Percentiles rank a stretch among this genome's conserved stretches.
These are phyloP conservation scores for Australoheros scitulus DNA, from an alignment of 2,113 vertebrate genomes.

Conservation along the genomic window DNA sequence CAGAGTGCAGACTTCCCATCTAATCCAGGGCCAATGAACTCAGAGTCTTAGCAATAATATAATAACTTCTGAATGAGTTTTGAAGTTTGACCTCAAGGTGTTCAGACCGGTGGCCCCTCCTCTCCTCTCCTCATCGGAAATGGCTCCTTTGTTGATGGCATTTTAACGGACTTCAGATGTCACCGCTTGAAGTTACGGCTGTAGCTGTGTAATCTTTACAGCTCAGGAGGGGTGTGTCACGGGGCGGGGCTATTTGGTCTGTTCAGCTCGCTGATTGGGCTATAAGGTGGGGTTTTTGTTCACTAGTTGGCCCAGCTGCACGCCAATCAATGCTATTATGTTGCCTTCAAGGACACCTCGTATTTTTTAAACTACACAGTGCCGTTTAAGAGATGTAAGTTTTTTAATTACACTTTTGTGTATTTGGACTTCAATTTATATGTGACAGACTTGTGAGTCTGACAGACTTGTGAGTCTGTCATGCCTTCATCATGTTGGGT, in stretches of 20 bases:
- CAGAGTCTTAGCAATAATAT: neutral
- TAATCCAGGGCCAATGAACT: conserved; percentile 11
- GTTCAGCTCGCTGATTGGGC: neutral
- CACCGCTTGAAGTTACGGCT: neutral
- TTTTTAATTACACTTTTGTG: no score
- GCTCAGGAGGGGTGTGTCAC: conserved; percentile 32
- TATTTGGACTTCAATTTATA: no score
- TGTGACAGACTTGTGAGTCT: no score
- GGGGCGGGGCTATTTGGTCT: conserved; percentile 66
- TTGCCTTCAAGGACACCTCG: conserved; percentile 41
- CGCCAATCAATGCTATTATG: conserved; percentile 61
- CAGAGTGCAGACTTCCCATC: conserved; percentile 42
- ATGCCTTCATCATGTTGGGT: no score
- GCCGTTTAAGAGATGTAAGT: neutral
- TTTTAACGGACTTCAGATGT: conserved; percentile 66
- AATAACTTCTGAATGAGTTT: conserved; percentile 8
- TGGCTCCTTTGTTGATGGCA: conserved; percentile 43
- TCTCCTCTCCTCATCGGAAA: conserved; percentile 33
- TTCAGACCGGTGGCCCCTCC: conserved; percentile 49
- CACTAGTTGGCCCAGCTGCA: conserved; percentile 19
- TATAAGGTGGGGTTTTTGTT: conserved; percentile 13
- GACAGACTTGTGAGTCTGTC: no score
- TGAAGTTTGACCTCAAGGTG: conserved; percentile 63
- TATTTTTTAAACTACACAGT: neutral
- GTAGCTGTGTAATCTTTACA: conserved; percentile 23